Percentiles rank a stretch among this genome's conserved stretches.
Evolutionary conservation across 2,113 vertebrate species (phyloP).

Genomic region (Puma concolor): DNA sequence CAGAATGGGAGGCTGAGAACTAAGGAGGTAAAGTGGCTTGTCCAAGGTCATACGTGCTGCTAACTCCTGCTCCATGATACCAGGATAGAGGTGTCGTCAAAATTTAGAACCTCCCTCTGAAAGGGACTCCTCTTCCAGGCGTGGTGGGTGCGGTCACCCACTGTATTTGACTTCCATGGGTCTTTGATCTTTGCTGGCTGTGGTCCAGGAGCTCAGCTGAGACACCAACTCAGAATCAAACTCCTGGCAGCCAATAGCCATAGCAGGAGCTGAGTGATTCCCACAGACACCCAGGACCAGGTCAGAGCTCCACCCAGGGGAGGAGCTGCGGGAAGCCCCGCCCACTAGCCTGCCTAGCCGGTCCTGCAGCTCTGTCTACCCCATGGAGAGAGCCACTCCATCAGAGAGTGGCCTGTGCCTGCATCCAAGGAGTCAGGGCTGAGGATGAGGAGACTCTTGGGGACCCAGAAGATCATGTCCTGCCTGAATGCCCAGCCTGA

Average conservation of each 20-base stretch:
- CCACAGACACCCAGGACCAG: background rate
- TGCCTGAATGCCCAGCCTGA: background rate
- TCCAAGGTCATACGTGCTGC: background rate
- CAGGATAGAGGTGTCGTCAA: background rate
- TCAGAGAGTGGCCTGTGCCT: background rate
- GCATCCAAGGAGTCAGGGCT: background rate
- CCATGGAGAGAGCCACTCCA: background rate
- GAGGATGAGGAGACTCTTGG: conserved; percentile 20
- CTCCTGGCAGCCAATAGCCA: background rate
- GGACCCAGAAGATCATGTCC: background rate
- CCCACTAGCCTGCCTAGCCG: background rate
- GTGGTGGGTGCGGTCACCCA: background rate
- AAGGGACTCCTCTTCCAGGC: background rate
- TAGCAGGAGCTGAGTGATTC: background rate
- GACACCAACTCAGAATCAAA: background rate
- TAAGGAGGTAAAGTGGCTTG: background rate
- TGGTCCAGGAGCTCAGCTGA: background rate
- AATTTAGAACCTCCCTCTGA: background rate
- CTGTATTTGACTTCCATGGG: background rate
- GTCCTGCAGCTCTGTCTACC: background rate
- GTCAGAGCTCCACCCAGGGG: conserved; percentile 16
- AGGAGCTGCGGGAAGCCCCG: background rate
- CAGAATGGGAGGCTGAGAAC: background rate
- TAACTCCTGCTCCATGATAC: background rate
- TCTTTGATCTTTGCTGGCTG: background rate